Evolutionary conservation across 2,888 invertebrate species (phyloP), one percentile per base, ranked within the genome.

Genomic region (Amphipoea oculea): DNA sequence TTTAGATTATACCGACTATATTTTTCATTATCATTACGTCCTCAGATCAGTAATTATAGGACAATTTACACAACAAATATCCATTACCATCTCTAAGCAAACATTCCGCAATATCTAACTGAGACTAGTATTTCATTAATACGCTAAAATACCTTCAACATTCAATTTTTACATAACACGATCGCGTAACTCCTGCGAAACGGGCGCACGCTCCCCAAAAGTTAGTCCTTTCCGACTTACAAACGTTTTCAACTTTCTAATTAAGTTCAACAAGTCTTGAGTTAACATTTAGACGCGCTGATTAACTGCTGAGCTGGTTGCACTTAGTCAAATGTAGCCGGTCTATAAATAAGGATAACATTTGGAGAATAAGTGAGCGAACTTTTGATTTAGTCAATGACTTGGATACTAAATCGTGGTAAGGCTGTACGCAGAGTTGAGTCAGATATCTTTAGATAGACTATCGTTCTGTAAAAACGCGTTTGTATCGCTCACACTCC

Each of bases 241-340:
- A 88, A 91, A 90, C 92, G 92, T 94, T 94, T 92, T 91, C 92
- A 95, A 95, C 94, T 95, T 95, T 94, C 92, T 96, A 96, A 96
- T 96, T 96, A 95, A 95, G 95, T 95, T 95, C 90, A 84, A 81
- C 91, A 94, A 94, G 93, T 95, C 92, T 91, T 92, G 90, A 93
- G 95, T 94, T 94, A 96, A 96, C 95, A 95, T 96, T 96, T 94
- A 93, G 92, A 94, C 91, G 93, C 92, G 92, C 92, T 96, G 95
- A 95, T 96, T 95, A 94, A 93, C 92, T 92, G 89, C 83, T 90
- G 90, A 91, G 88, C 90, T 90, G 89, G 89, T 90, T 83, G 79
- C 82, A 87, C 88, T 91, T 90, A 90, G 88, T 92, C 90, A 90
- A 88, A 90, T 91, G 78, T 83, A 86, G 83, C 78, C 36, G 54